Evolutionary conservation across 2,888 invertebrate species (phyloP).

Genomic region (Meloe dianella): DNA sequence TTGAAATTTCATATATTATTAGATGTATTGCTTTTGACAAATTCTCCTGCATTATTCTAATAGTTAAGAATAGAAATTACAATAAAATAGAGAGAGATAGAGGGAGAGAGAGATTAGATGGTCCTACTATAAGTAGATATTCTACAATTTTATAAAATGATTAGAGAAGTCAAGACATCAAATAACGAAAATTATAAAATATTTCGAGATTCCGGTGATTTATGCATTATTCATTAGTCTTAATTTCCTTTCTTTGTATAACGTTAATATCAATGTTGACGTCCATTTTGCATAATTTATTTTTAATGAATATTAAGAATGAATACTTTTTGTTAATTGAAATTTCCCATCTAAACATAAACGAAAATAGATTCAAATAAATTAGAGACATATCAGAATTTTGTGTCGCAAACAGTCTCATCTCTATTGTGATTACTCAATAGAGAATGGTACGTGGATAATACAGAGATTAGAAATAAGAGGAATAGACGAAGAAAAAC

Average conservation of each 20-base stretch:
- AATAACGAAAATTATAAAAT: not conserved
- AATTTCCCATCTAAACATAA: no score
- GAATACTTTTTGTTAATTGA: not conserved
- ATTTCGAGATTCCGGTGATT: no score
- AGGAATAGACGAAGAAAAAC: not conserved
- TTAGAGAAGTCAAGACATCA: no score
- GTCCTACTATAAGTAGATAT: no score
- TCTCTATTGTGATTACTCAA: conserved; percentile 7
- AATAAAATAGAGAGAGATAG: not conserved
- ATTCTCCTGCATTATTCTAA: not conserved
- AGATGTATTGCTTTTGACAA: not conserved
- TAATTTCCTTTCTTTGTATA: no score
- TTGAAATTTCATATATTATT: not conserved
- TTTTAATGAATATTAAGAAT: not conserved
- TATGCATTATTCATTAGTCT: no score
- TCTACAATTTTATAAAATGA: no score
- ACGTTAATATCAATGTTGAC: no score
- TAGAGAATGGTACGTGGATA: conserved; percentile 1
- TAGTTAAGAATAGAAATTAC: not conserved
- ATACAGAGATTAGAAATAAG: conserved; percentile 7
- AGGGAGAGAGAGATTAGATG: no score
- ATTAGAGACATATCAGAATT: no score
- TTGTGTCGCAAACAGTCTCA: no score
- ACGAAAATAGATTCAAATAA: not conserved
- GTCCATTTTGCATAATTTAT: not conserved